These are phyloP conservation scores for Lepidochrysops patricia DNA, from an alignment of 2,888 invertebrate species.

Conservation along the genomic window DNA sequence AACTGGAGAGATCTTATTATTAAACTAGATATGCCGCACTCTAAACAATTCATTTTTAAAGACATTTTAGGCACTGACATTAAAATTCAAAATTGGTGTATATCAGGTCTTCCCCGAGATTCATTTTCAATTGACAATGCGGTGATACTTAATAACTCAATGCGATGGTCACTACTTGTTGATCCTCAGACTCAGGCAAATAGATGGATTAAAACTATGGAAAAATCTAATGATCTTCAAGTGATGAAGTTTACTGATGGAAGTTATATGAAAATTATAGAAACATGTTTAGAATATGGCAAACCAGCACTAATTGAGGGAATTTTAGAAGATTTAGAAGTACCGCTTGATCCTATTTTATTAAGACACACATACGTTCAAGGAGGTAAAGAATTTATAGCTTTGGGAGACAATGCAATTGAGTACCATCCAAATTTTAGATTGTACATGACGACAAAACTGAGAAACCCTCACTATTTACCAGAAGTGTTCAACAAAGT, in stretches of 20 bases:
- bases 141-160: slow-evolving; percentile 86
- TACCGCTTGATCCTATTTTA: slow-evolving; percentile 84
- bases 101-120: slow-evolving; percentile 86
- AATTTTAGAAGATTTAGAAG: slow-evolving; percentile 84
- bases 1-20: slow-evolving; percentile 85
- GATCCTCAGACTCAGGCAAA: slow-evolving; percentile 91
- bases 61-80: slow-evolving; percentile 88
- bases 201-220: slow-evolving; percentile 89
- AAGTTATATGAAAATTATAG: slow-evolving; percentile 84
- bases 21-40: slow-evolving; percentile 83
- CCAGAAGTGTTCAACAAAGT: slow-evolving; percentile 90
- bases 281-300: slow-evolving; percentile 83
- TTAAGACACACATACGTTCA: slow-evolving; percentile 83
- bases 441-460: slow-evolving; percentile 87
- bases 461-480: slow-evolving; percentile 88
- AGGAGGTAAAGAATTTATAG: slow-evolving; percentile 82
- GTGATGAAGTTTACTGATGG: slow-evolving; percentile 83
- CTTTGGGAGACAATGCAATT: slow-evolving; percentile 84
- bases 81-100: slow-evolving; percentile 90
- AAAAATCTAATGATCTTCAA: slow-evolving; percentile 80
- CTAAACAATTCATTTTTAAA: slow-evolving; percentile 81
- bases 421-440: slow-evolving; percentile 84
- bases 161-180: slow-evolving; percentile 85
- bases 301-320: slow-evolving; percentile 86
- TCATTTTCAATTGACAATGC: slow-evolving; percentile 89